These are phyloP conservation scores for Margarornis squamiger DNA, from an alignment of 2,797 vertebrate genomes.

Conservation along the genomic window DNA sequence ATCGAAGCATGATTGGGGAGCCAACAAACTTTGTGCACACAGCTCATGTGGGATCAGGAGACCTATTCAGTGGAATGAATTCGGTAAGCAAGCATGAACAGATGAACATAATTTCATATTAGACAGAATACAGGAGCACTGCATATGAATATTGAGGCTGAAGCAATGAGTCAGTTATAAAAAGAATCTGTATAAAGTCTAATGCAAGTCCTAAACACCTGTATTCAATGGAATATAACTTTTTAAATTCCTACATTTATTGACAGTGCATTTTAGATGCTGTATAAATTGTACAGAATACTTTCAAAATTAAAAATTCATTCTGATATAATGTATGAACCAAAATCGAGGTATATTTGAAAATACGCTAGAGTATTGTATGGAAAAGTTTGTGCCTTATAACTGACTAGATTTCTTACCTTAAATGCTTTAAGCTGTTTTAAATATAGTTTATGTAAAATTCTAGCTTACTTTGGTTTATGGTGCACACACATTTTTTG, in stretches of 20 bases:
- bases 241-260: neutral
- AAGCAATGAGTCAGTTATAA: neutral
- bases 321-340: neutral
- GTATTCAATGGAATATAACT: neutral
- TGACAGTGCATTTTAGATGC: neutral
- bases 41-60: slow-evolving; percentile 86
- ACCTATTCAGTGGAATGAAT: slow-evolving; percentile 87
- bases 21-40: slow-evolving; percentile 89
- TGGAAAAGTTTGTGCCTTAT: neutral
- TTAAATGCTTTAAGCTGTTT: neutral
- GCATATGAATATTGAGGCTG: neutral
- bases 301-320: neutral
- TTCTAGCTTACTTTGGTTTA: neutral
- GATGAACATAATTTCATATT: neutral
- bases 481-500: neutral
- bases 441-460: neutral
- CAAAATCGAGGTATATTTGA: neutral
- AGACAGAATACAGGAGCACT: neutral
- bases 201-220: neutral
- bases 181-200: too few relatives aligned
- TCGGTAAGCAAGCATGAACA: slow-evolving; percentile 76
- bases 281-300: neutral
- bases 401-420: neutral
- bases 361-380: neutral
- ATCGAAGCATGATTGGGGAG: slow-evolving; percentile 88